phyloP scores from a whole-genome alignment of 2,797 vertebrate species.

The Tamandua tetradactyla region DNA sequence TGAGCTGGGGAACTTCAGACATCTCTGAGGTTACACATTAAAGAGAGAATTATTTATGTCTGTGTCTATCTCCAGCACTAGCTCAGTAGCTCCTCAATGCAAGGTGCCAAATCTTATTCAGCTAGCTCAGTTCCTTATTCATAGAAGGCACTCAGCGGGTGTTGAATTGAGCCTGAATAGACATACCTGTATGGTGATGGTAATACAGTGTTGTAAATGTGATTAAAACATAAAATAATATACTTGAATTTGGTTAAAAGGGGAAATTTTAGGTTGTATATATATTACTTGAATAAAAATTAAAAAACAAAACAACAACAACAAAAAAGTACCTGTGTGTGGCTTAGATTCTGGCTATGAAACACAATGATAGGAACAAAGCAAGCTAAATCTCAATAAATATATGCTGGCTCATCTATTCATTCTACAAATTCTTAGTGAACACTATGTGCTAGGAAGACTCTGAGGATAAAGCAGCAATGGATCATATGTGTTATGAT shows the following conservation, averaged over 20 bases:
- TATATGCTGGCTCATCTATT: conserved; percentile 24
- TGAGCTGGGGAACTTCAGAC: conserved; percentile 23
- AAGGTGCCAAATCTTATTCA: not conserved
- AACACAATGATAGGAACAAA: not conserved
- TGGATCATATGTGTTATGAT: conserved; percentile 31
- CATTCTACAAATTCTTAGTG: conserved; percentile 16
- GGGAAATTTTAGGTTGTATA: too few relatives aligned
- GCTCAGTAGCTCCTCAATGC: conserved; percentile 45
- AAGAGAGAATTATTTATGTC: conserved; percentile 25
- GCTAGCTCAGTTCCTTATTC: not conserved
- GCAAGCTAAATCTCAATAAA: conserved; percentile 31
- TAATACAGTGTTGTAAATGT: too few relatives aligned
- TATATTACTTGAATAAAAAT: too few relatives aligned
- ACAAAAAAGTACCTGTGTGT: not conserved
- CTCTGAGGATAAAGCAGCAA: conserved; percentile 42
- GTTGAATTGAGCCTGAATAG: not conserved
- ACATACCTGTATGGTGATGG: not conserved
- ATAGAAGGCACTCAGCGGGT: not conserved
- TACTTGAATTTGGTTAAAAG: too few relatives aligned
- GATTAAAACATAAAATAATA: too few relatives aligned
- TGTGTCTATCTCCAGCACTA: not conserved
- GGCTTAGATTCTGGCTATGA: conserved; percentile 16
- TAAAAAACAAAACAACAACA: too few relatives aligned
- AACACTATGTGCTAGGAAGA: not conserved
- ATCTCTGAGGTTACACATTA: conserved; percentile 27